Base-by-base conservation (phyloP, 2,113 vertebrate genomes). In the Microcebus jonahi region DNA sequence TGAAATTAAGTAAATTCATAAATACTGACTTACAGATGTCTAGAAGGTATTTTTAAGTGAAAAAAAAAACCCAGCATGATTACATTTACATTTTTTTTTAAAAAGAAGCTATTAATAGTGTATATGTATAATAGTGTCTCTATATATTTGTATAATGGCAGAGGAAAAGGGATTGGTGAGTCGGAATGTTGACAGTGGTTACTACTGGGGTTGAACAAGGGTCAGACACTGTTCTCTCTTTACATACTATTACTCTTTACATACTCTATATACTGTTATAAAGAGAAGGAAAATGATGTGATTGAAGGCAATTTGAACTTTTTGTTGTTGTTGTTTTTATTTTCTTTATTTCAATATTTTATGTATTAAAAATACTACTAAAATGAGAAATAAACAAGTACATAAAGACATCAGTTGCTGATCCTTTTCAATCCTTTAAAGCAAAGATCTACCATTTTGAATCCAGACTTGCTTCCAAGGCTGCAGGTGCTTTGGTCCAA, bases 401-500 rank as follows among this genome's bases (percentile, higher is more conserved):
- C 12, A 8, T 12, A 7, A 87, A 90, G 90, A 6, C 25, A 68
- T 91, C 77, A 42, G 59, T 81, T 45, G 3, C 23, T 13, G 76
- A 76, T 13, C 0, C 48, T 36, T 96, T 98, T 53, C 75, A 99
- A 99, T 98, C 97, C 2, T 98, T 99, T 94, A 98, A 99, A 96
- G 98, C 97, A n/a, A 99, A 98, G 84, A 98, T 99, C 12, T 95
- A 98, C 13, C 99, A 99, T 97, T 97, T 99, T 29, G 99, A 99
- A 96, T 99, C 98, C 53, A 98, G 99, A 45, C 57, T 23, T 34
- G 95, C 97, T 55, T 98, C 96, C 96, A 98, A 97, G 67, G 57
- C 90, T 1, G 98, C 98, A 71, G 98, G 98, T 57, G 91, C 97
- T 94, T n/a, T 18, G 14, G 95, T 97, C 0, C 98, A 98, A 48